These are phyloP conservation scores for Harpegnathos saltator DNA, from an alignment of 1,140 invertebrate species.

Conservation along the genomic window DNA sequence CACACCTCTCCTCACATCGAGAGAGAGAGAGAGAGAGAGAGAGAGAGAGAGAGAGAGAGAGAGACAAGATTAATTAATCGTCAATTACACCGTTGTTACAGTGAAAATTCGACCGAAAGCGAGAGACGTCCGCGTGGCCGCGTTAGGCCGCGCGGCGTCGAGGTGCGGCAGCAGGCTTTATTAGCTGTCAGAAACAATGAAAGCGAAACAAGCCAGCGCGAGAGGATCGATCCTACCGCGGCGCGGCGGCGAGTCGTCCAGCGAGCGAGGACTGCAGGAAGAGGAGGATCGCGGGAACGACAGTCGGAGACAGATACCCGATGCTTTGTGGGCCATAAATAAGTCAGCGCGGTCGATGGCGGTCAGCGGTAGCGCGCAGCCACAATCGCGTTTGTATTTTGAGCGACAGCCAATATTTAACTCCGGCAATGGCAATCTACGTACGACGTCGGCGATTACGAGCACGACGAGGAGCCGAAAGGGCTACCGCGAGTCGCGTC, in stretches of 20 bases:
- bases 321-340: conserved; percentile 80
- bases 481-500: conserved; percentile 6
- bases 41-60: too few relatives aligned
- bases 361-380: conserved; percentile 37
- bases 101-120: too few relatives aligned
- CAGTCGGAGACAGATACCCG: conserved; percentile 50
- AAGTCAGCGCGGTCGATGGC: conserved; percentile 77
- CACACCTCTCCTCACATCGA: too few relatives aligned
- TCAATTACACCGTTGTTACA: too few relatives aligned
- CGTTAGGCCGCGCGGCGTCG: too few relatives aligned
- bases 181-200: conserved; percentile 70
- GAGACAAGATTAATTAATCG: too few relatives aligned
- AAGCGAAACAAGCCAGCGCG: conserved; percentile 40
- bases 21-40: too few relatives aligned
- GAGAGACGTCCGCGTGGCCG: not conserved
- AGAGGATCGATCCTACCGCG: not conserved
- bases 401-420: conserved; percentile 81
- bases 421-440: conserved; percentile 59
- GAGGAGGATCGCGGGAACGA: conserved; percentile 8
- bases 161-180: not conserved
- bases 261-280: not conserved
- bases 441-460: conserved; percentile 16
- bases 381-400: conserved; percentile 73
- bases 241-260: not conserved
- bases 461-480: conserved; percentile 26